These are phyloP conservation scores for Gorsachius magnificus DNA, from an alignment of 2,797 vertebrate species.

Conservation along the genomic window DNA sequence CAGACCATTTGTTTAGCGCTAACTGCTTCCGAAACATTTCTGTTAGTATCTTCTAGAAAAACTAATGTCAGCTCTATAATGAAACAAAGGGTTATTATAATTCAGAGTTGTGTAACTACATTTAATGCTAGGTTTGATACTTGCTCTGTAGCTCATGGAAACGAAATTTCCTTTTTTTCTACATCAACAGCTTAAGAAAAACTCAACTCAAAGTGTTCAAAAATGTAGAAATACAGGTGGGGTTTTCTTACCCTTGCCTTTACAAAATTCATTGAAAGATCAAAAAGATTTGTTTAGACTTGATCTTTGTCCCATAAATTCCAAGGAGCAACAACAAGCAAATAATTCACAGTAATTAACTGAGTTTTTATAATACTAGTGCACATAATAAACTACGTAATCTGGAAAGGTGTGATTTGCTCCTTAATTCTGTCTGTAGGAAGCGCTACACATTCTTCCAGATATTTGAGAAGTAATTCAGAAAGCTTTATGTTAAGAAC, in stretches of 20 bases:
- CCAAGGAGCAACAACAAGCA: not conserved
- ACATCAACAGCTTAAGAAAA: not conserved
- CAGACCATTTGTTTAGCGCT: conserved; percentile 25
- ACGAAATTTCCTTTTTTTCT: not conserved
- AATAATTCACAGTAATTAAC: conserved; percentile 27
- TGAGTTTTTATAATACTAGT: not conserved
- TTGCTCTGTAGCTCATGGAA: not conserved
- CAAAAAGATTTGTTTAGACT: conserved; percentile 18
- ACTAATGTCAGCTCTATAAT: not conserved
- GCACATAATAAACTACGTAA: not conserved
- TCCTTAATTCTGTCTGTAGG: not conserved
- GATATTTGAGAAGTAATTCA: not conserved
- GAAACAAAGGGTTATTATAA: conserved; percentile 17
- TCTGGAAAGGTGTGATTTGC: not conserved
- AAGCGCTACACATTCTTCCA: not conserved
- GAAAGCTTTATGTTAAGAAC: not conserved
- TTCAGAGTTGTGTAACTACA: not conserved
- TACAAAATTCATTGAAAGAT: not conserved
- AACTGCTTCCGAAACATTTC: conserved; percentile 15
- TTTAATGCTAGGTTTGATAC: not conserved
- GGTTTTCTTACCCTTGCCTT: not conserved
- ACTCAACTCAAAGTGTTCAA: not conserved
- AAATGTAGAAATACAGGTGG: not conserved
- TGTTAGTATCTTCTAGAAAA: conserved; percentile 25
- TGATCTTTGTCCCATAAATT: not conserved